phyloP scores from a whole-genome alignment of 2,888 invertebrate genomes.

The Lampropteryx suffumata region DNA sequence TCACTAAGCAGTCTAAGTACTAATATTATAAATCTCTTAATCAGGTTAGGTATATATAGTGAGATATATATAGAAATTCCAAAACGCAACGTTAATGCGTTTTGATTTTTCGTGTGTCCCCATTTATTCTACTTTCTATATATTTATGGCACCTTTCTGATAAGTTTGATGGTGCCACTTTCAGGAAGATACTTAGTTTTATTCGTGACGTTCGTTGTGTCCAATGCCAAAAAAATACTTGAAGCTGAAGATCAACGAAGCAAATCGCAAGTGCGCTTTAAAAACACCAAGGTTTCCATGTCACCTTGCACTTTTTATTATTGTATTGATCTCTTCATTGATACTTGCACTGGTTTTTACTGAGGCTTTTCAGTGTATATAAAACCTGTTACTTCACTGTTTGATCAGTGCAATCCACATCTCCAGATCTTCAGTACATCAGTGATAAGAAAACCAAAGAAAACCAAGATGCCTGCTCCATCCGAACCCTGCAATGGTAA shows the following conservation, averaged over 20 bases:
- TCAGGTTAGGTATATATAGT: no score
- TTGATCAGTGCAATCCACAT: slow-evolving; percentile 25
- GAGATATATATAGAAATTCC: no score
- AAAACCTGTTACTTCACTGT: slow-evolving; percentile 32
- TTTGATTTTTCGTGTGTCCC: no score
- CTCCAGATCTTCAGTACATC: slow-evolving; percentile 12
- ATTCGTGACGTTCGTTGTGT: no score
- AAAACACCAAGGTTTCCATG: slow-evolving; percentile 45
- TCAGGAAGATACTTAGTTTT: no score
- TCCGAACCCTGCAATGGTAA: slow-evolving; percentile 82
- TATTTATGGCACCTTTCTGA: no score
- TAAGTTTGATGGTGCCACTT: no score
- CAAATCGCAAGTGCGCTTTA: slow-evolving; percentile 22
- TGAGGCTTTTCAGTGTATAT: slow-evolving; percentile 39
- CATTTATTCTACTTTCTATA: no score
- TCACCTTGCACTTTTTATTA: slow-evolving; percentile 27
- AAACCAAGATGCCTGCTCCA: slow-evolving; percentile 78
- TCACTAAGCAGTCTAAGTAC: no score
- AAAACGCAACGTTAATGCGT: no score
- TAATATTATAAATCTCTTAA: no score
- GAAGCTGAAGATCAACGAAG: not conserved
- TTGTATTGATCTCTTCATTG: not conserved
- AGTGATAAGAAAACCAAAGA: slow-evolving; percentile 5
- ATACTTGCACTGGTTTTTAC: slow-evolving; percentile 58
- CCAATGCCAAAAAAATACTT: no score